Evolutionary conservation across 2,888 invertebrate genomes (phyloP), one percentile per base, ranked within the genome.

Genomic region (Cerastis rubricosa): DNA sequence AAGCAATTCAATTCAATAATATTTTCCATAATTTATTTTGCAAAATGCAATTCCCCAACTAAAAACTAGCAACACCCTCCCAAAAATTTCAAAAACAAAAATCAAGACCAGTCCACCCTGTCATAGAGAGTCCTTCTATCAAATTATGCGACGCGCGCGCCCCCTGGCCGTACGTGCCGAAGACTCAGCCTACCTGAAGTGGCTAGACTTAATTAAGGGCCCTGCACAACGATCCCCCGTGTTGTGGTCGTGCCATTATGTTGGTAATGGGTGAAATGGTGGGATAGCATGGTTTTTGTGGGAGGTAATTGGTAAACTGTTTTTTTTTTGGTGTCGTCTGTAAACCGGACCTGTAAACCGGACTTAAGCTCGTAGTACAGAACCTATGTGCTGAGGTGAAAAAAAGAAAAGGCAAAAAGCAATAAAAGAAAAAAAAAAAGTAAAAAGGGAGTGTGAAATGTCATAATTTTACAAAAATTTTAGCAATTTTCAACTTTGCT

Each of bases 151-250:
- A 19, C 74, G 85, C 71, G 71, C 40, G 68, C 71, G 79, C 78
- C 72, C 79, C 64, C 86, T 78, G 72, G 57, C 73, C 71, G 80
- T 47, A 75, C 86, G 88, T 86, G 86, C 86, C 74, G 79, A 80
- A 86, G 78, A 12, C 64, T 66, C 74, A 71, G 74, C 69, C 83
- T 69, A 85, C 78, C 86, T 76, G 79, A 77, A 80, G 86, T 84
- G 86, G 76, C 70, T 82, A 74, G 83, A 84, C 82, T 85, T 86
- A 88, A 89, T 88, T 84, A 87, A 89, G 86, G 78, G 84, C 81
- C 65, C 71, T 79, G 75, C 69, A 83, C 77, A 84, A 85, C 79
- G 77, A 79, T 76, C 73, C 78, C 70, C 40, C 29, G 57, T 69
- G 77, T 70, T 82, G 83, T 81, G 83, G 83, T 85, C 76, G 61